These are phyloP conservation scores for Ceyx margarethae DNA, from an alignment of 2,113 vertebrate species.

Conservation along the genomic window DNA sequence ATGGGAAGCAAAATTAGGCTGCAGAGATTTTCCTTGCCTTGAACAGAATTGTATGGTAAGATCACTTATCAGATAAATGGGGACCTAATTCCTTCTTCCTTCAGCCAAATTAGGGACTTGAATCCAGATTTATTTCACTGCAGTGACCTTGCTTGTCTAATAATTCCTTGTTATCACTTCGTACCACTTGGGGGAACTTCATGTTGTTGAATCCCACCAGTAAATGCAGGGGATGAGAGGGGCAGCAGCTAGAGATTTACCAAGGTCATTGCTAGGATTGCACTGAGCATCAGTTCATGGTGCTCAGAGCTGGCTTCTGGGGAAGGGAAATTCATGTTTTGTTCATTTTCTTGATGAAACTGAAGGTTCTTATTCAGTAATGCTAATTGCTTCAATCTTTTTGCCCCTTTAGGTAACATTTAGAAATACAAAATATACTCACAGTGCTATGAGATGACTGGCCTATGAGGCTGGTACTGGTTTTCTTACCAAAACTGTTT, in stretches of 20 bases:
- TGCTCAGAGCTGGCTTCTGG: not conserved
- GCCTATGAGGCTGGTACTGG: not conserved
- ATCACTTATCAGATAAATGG: not conserved
- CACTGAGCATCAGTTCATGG: not conserved
- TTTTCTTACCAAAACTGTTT: not conserved
- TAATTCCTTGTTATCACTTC: not conserved
- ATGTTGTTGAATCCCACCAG: not conserved
- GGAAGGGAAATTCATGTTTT: not conserved
- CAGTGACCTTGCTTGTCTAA: not conserved
- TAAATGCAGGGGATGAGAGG: not conserved
- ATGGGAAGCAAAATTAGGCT: not conserved
- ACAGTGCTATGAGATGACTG: not conserved
- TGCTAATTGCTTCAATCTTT: not conserved
- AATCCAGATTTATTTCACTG: not conserved
- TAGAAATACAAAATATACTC: not conserved
- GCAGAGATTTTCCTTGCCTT: not conserved
- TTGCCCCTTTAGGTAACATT: not conserved
- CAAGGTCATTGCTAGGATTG: not conserved
- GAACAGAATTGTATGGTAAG: not conserved
- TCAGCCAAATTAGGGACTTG: not conserved
- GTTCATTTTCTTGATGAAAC: not conserved
- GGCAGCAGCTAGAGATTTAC: not conserved
- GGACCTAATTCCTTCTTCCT: not conserved
- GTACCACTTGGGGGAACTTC: not conserved
- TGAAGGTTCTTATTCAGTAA: not conserved